Evolutionary conservation across 2,113 vertebrate genomes (phyloP).

Genomic region (Zosterops japonicus): DNA sequence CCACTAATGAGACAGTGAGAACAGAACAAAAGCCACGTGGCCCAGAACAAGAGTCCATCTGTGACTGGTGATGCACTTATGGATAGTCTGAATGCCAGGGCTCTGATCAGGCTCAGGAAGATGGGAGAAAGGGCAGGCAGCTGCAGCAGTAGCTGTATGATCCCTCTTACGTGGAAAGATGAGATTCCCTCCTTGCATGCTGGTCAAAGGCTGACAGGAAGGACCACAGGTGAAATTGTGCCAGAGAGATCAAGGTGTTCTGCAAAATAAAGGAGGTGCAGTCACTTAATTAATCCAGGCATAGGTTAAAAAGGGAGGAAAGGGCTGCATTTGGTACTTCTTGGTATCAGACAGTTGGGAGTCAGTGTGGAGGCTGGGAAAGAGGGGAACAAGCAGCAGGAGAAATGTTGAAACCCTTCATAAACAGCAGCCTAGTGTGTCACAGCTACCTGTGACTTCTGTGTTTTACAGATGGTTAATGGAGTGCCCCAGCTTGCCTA

Average conservation of each 20-base stretch:
- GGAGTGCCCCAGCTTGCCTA: constrained; percentile 81
- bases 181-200: not conserved
- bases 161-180: not conserved
- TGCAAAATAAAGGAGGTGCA: not conserved
- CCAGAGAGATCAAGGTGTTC: not conserved
- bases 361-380: not conserved
- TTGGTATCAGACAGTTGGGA: not conserved
- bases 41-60: not conserved
- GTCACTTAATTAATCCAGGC: not conserved
- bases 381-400: not conserved
- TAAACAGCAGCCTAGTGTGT: not conserved
- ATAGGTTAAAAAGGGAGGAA: not conserved
- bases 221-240: accelerated
- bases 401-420: not conserved
- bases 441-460: not conserved
- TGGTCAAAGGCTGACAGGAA: not conserved
- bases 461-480: constrained; percentile 76
- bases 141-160: not conserved
- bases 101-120: not conserved
- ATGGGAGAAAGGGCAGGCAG: not conserved
- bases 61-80: not conserved
- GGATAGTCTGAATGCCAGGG: not conserved
- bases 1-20: not conserved
- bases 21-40: not conserved
- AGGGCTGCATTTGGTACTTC: not conserved